phyloP scores from a whole-genome alignment of 1,140 invertebrate genomes.

The Drosophila sulfurigaster region DNA sequence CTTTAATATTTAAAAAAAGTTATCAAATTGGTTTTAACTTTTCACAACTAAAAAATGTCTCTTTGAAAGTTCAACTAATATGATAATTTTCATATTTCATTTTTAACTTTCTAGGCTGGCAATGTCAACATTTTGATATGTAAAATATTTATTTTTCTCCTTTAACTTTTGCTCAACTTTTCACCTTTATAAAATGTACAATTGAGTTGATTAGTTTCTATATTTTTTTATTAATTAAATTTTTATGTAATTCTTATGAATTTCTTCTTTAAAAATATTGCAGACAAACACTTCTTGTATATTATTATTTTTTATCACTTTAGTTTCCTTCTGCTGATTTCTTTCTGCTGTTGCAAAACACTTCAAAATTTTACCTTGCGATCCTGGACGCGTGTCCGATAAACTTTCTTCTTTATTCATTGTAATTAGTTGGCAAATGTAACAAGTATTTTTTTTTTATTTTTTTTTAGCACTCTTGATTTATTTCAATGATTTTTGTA shows the following conservation, averaged over 20 bases:
- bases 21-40: no score
- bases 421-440: neutral
- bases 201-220: no score
- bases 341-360: neutral
- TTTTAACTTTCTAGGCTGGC: neutral
- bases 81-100: no score
- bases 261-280: no score
- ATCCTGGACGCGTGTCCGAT: constrained; percentile 66
- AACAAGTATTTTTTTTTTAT: neutral
- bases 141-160: no score
- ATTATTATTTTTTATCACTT: neutral
- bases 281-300: no score
- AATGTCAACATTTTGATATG: neutral
- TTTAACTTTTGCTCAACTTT: no score
- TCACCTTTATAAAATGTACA: no score
- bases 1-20: neutral
- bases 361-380: constrained; percentile 66
- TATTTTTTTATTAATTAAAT: no score
- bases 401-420: constrained; percentile 77
- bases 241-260: no score
- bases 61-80: no score
- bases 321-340: neutral
- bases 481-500: neutral
- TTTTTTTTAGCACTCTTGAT: neutral
- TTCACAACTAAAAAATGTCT: no score